Evolutionary conservation across 1,140 invertebrate species (phyloP).

Genomic region (Diprion similis): DNA sequence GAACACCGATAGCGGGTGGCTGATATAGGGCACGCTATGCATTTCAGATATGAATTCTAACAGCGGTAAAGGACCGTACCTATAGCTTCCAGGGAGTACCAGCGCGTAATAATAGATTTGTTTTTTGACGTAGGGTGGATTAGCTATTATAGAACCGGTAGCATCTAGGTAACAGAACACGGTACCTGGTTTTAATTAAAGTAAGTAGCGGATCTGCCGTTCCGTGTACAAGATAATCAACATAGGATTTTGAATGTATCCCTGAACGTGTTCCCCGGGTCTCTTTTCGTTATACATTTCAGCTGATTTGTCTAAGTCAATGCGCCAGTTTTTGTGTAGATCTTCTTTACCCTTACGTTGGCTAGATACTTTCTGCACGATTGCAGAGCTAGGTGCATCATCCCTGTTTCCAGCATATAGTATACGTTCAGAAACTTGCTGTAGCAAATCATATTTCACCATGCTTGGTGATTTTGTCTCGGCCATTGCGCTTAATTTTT

Average conservation of each 20-base stretch:
- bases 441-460: not conserved
- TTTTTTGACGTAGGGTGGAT: not conserved
- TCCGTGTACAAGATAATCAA: constrained; percentile 12
- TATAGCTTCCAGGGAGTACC: constrained; percentile 19
- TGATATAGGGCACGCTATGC: constrained; percentile 16
- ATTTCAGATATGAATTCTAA: not conserved
- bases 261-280: not conserved
- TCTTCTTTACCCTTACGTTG: constrained; percentile 10
- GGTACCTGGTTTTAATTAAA: constrained; percentile 10
- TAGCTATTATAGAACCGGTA: constrained; percentile 21
- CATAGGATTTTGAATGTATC: constrained; percentile 15
- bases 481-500: not conserved
- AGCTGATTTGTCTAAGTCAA: constrained; percentile 11
- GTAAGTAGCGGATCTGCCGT: not conserved
- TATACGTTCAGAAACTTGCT: constrained; percentile 2
- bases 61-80: constrained; percentile 16
- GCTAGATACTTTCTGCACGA: constrained; percentile 14
- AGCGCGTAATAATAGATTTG: constrained; percentile 23
- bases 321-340: not conserved
- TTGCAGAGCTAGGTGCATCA: constrained; percentile 6
- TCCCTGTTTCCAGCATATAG: constrained; percentile 14
- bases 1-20: constrained; percentile 9
- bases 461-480: constrained; percentile 6
- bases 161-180: constrained; percentile 22
- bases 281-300: constrained; percentile 1